phyloP scores from a whole-genome alignment of 2,888 invertebrate species.

The Pyrgus malvae region DNA sequence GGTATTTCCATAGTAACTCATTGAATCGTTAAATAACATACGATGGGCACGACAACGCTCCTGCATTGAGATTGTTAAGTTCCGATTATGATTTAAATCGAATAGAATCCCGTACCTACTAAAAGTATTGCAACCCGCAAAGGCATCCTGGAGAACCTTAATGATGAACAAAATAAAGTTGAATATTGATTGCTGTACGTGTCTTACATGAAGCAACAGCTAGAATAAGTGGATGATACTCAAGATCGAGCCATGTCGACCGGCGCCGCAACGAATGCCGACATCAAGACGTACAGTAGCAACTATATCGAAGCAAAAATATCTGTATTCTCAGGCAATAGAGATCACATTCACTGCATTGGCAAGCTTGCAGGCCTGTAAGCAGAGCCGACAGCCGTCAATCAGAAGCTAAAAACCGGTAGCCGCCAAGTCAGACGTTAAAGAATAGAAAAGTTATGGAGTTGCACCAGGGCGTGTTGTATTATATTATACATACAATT shows the following conservation, averaged over 20 bases:
- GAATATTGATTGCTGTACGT: not conserved
- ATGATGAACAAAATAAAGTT: not conserved
- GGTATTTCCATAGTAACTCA: constrained; percentile 12
- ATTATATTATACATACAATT: not conserved
- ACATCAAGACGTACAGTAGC: constrained; percentile 38
- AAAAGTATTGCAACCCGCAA: constrained; percentile 28
- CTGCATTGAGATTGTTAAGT: constrained; percentile 40
- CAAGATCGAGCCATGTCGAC: constrained; percentile 69
- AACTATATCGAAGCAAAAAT: constrained; percentile 35
- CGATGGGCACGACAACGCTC: constrained; percentile 42
- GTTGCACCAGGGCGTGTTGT: constrained; percentile 34
- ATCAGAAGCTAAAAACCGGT: constrained; percentile 81
- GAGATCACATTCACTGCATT: constrained; percentile 32
- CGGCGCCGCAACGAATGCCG: constrained; percentile 74
- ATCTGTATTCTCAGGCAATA: constrained; percentile 39
- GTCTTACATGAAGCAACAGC: constrained; percentile 12
- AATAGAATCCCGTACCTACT: constrained; percentile 75
- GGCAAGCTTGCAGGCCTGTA: constrained; percentile 53
- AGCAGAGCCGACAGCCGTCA: constrained; percentile 80
- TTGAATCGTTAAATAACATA: constrained; percentile 36
- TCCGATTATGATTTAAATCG: constrained; percentile 75
- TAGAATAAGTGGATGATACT: constrained; percentile 77
- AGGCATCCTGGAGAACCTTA: not conserved
- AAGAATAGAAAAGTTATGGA: constrained; percentile 72
- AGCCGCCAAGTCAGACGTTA: constrained; percentile 72